Percentiles rank a stretch among this genome's conserved stretches.
Evolutionary conservation across 2,113 vertebrate genomes (phyloP).

Genomic region (Cathartes aura): DNA sequence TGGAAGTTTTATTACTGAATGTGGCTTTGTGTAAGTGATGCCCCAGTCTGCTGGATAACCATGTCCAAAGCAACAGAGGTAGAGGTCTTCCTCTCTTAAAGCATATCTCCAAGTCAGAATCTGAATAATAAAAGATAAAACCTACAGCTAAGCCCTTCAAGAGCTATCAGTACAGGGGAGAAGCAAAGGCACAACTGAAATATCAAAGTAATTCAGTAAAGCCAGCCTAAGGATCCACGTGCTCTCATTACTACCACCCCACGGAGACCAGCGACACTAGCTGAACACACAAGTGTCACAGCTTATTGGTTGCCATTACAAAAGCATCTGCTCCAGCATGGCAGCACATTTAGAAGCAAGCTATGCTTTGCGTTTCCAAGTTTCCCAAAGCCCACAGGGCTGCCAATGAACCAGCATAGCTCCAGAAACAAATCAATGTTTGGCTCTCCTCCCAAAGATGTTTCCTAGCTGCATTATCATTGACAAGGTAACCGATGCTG

Average conservation of each 20-base stretch:
- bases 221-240: not conserved
- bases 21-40: not conserved
- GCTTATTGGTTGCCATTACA: not conserved
- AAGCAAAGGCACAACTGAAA: not conserved
- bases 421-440: constrained; percentile 22
- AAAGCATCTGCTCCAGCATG: not conserved
- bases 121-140: not conserved
- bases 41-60: not conserved
- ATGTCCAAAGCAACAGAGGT: not conserved
- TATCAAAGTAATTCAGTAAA: not conserved
- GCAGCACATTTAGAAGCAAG: not conserved
- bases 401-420: not conserved
- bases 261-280: not conserved
- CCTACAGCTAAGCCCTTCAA: not conserved
- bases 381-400: not conserved
- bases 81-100: not conserved
- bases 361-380: not conserved
- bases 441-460: not conserved
- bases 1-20: not conserved
- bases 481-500: not conserved
- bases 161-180: not conserved
- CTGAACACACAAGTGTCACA: not conserved
- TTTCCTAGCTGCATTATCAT: not conserved
- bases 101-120: not conserved
- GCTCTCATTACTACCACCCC: not conserved